Conservation (phyloP, 2,113 vertebrate genomes). For the Heliornis fulica region DNA sequence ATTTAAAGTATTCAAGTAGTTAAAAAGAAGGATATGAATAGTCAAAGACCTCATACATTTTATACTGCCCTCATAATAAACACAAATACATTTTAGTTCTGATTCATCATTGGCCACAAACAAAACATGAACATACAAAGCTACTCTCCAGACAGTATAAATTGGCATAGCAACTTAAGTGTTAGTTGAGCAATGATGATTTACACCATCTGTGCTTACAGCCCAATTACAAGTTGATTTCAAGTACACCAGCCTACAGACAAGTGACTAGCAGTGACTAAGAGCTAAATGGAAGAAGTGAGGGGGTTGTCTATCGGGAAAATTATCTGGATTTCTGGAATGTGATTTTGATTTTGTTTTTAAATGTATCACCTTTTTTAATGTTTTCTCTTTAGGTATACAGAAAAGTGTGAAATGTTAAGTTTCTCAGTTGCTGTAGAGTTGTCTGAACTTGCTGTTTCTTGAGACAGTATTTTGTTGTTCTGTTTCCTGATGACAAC, state of each 20-base stretch:
- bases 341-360: background rate
- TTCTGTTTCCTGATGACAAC: constrained; percentile 2
- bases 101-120: constrained; percentile 36
- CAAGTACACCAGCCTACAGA: background rate
- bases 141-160: constrained; percentile 19
- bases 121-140: constrained; percentile 22
- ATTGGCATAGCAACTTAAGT: background rate
- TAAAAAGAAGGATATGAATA: constrained; percentile 22
- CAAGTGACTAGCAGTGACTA: constrained; percentile 18
- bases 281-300: background rate
- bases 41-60: constrained; percentile 40
- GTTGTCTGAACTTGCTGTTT: constrained; percentile 31
- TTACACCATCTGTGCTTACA: constrained; percentile 33
- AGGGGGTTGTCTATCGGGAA: background rate
- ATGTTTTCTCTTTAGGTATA: background rate
- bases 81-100: constrained; percentile 24
- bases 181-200: constrained; percentile 26
- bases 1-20: background rate
- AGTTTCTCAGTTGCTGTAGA: background rate
- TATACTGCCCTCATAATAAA: constrained; percentile 11
- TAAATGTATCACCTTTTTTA: background rate
- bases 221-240: background rate
- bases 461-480: background rate
- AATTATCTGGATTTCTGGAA: constrained; percentile 2
- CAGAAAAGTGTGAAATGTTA: background rate